phyloP scores from a whole-genome alignment of 2,113 vertebrate genomes.

The Paradisaea rubra region DNA sequence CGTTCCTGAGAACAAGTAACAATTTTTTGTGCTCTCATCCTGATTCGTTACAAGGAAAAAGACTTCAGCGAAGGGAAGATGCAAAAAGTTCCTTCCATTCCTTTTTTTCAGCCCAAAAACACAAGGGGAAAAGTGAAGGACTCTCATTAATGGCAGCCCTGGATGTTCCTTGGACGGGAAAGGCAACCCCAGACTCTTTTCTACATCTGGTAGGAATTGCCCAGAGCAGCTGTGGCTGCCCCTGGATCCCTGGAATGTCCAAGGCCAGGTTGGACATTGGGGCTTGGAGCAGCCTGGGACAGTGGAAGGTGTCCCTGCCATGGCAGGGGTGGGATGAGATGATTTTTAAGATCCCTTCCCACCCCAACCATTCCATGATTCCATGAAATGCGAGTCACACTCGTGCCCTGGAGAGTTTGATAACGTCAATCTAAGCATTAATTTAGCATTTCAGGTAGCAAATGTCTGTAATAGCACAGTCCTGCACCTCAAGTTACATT shows the following conservation, averaged over 20 bases:
- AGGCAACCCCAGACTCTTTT: not conserved
- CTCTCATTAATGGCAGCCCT: not conserved
- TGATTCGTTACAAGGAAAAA: rapidly evolving
- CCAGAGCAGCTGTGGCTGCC: not conserved
- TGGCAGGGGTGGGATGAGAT: rapidly evolving
- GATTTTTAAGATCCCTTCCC: not conserved
- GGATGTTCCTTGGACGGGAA: not conserved
- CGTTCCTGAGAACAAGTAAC: not conserved
- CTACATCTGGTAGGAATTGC: not conserved
- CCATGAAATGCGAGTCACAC: not conserved
- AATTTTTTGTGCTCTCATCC: not conserved
- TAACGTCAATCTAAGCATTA: not conserved
- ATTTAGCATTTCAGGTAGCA: not conserved
- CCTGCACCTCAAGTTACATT: not conserved
- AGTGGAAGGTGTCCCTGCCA: not conserved
- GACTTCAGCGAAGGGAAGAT: not conserved
- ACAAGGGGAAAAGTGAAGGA: not conserved
- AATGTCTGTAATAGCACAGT: not conserved
- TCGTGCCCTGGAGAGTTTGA: not conserved
- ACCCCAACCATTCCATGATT: not conserved
- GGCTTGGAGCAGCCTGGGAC: not conserved
- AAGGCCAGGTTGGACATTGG: not conserved
- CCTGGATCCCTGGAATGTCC: not conserved
- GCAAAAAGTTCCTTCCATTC: not conserved
- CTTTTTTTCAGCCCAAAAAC: not conserved